These are phyloP conservation scores for Wiebesia pumilae DNA, from an alignment of 1,140 invertebrate species.

Conservation along the genomic window DNA sequence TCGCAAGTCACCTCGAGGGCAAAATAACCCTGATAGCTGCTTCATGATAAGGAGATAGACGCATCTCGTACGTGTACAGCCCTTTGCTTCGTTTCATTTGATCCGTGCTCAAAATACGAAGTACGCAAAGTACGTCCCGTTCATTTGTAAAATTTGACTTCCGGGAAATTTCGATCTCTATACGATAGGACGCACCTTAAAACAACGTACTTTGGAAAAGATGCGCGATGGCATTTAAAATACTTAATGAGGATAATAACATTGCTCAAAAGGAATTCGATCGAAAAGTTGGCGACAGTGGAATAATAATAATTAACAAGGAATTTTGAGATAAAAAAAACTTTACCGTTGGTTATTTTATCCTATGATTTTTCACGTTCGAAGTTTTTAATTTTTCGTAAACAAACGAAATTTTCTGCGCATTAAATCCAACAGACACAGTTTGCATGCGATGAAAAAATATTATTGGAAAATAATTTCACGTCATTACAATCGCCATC, in stretches of 20 bases:
- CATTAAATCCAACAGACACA: no score
- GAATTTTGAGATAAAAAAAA: no score
- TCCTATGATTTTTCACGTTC: no score
- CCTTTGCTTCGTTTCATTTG: constrained; percentile 25
- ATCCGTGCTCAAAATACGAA: constrained; percentile 13
- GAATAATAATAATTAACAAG: no score
- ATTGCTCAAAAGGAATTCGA: background rate
- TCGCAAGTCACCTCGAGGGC: constrained; percentile 23
- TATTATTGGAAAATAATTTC: no score
- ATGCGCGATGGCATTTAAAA: background rate
- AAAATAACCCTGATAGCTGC: constrained; percentile 26
- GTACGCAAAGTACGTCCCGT: background rate
- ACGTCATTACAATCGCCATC: no score
- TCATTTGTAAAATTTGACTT: background rate
- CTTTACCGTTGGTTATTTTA: no score
- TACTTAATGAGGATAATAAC: background rate
- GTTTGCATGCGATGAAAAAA: no score
- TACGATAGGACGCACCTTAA: background rate
- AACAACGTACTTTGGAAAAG: background rate
- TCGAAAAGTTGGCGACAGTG: background rate
- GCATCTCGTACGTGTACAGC: background rate
- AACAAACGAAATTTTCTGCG: no score
- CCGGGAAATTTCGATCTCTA: background rate
- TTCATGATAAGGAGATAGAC: constrained; percentile 16
- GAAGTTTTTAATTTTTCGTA: no score